Evolutionary conservation across 2,888 invertebrate species (phyloP).

Genomic region (Melinopterus prodromus): DNA sequence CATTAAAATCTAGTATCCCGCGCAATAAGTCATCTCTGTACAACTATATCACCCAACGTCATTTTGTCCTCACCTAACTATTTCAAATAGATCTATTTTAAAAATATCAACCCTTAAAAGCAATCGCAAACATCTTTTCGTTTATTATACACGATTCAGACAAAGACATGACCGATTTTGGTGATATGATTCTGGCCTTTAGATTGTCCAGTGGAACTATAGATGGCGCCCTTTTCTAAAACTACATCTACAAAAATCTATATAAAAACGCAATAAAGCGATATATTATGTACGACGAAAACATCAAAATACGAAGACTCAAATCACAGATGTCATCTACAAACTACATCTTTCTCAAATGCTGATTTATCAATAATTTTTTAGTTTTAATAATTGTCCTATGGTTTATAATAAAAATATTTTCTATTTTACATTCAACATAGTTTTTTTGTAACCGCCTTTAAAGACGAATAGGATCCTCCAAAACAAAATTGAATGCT

Average conservation of each 20-base stretch:
- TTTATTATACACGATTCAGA: background rate
- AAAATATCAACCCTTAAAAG: background rate
- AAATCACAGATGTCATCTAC: constrained; percentile 22
- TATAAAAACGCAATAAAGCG: constrained; percentile 4
- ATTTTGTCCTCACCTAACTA: constrained; percentile 12
- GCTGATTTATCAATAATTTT: background rate
- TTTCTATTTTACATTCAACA: background rate
- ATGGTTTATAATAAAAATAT: background rate
- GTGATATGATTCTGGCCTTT: constrained; percentile 28
- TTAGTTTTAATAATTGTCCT: background rate
- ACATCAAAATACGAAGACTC: constrained; percentile 15
- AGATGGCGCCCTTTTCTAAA: background rate
- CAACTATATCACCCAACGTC: constrained; percentile 23
- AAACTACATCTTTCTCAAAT: constrained; percentile 18
- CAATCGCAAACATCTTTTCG: background rate
- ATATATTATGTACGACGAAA: constrained; percentile 6
- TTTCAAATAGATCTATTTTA: constrained; percentile 11
- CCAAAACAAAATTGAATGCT: too few relatives aligned
- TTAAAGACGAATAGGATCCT: too few relatives aligned
- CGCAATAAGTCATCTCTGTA: constrained; percentile 13
- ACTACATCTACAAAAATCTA: background rate
- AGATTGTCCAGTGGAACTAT: constrained; percentile 5
- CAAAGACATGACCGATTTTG: constrained; percentile 22
- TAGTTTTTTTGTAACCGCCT: too few relatives aligned
- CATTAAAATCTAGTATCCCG: constrained; percentile 6